A percentile compares a stretch with the other conserved stretches of the same genome.
Evolutionary conservation across 37 sponge, comb jelly and placozoan species (phyloP).

Genomic region (Petrosia ficiformis): DNA sequence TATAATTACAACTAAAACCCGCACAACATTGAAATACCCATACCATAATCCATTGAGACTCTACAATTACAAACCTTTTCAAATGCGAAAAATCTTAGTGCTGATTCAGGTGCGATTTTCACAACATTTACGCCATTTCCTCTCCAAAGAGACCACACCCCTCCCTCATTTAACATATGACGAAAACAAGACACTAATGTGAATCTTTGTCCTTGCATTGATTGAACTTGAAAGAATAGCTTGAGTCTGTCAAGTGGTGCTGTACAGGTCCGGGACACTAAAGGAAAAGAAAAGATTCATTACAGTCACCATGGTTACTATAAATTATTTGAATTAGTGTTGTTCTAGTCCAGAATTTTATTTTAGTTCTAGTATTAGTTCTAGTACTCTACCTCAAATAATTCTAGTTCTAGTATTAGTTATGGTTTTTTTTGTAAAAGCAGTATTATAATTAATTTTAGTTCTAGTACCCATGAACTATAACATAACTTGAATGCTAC

Average conservation of each 20-base stretch:
- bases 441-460: too few relatives aligned
- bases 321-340: too few relatives aligned
- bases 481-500: too few relatives aligned
- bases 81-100: conserved; percentile 92
- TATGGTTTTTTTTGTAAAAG: too few relatives aligned
- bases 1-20: too few relatives aligned
- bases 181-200: conserved; percentile 65
- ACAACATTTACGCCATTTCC: conserved; percentile 97
- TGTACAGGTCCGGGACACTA: conserved; percentile 89
- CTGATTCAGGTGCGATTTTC: conserved; percentile 97
- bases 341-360: too few relatives aligned
- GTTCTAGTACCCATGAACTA: too few relatives aligned
- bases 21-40: too few relatives aligned
- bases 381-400: too few relatives aligned
- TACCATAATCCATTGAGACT: too few relatives aligned
- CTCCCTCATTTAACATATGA: conserved; percentile 89
- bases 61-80: conserved; percentile 84
- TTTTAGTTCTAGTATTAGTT: too few relatives aligned
- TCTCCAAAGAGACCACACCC: conserved; percentile 91
- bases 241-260: conserved; percentile 97
- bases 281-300: background rate
- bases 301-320: background rate
- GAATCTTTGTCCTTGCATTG: conserved; percentile 57
- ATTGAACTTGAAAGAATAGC: conserved; percentile 79
- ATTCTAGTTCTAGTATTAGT: too few relatives aligned